Conservation (phyloP, 2,113 vertebrate genomes). For the Semicossyphus pulcher region DNA sequence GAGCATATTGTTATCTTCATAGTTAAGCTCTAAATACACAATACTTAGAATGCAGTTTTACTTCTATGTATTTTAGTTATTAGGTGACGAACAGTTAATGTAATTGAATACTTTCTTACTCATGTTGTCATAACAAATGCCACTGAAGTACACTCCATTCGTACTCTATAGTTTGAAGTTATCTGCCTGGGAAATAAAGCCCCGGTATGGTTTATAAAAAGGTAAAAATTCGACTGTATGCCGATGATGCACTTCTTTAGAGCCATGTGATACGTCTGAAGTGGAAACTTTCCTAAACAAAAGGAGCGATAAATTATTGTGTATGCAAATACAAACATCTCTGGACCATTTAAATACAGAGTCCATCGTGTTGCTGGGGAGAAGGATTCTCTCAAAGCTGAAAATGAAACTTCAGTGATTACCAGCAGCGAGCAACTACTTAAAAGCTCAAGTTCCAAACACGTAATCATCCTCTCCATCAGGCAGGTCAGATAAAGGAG, state of each 20-base stretch:
- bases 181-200: too few species aligned
- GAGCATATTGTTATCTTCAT: background rate
- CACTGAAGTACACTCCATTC: too few species aligned
- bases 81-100: too few species aligned
- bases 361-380: background rate
- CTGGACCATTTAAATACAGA: background rate
- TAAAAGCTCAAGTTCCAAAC: background rate
- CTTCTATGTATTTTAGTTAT: background rate
- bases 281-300: too few species aligned
- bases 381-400: background rate
- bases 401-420: background rate
- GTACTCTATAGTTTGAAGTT: too few species aligned
- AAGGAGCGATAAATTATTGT: background rate
- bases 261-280: background rate
- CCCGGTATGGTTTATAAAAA: background rate
- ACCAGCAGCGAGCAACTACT: background rate
- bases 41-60: background rate
- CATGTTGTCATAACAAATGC: background rate
- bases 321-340: background rate
- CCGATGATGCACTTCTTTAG: constrained; percentile 7
- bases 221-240: background rate
- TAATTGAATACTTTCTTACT: too few species aligned
- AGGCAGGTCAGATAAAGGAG: too few species aligned
- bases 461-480: background rate
- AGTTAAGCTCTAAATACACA: background rate